Evolutionary conservation across 2,113 vertebrate genomes (phyloP).

Genomic region (Bothrops jararaca): DNA sequence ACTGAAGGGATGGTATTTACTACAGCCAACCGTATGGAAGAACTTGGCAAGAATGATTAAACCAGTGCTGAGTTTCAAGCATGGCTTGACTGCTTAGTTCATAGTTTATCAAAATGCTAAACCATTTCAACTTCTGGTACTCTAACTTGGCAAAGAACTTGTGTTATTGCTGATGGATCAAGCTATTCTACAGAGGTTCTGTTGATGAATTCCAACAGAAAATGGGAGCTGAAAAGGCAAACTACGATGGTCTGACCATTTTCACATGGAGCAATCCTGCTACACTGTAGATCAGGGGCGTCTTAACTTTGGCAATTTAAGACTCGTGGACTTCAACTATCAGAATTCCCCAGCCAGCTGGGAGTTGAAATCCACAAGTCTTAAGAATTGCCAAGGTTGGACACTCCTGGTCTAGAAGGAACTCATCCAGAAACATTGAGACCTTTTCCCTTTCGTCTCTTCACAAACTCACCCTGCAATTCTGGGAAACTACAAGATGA

Average conservation of each 20-base stretch:
- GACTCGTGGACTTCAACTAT: neutral
- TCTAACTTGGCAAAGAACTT: neutral
- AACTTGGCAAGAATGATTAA: neutral
- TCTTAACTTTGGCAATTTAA: neutral
- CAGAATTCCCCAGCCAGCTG: neutral
- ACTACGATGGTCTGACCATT: slow-evolving; percentile 25
- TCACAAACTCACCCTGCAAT: neutral
- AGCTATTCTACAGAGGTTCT: slow-evolving; percentile 44
- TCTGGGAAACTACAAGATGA: slow-evolving; percentile 2
- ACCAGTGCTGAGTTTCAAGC: neutral
- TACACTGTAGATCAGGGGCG: neutral
- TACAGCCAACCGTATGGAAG: neutral
- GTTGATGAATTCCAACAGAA: slow-evolving; percentile 32
- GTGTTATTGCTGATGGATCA: slow-evolving; percentile 1
- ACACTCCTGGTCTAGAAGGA: neutral
- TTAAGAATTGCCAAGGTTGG: neutral
- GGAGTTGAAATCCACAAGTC: neutral
- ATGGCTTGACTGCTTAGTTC: neutral
- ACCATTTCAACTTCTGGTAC: slow-evolving; percentile 7
- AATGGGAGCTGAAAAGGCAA: slow-evolving; percentile 19
- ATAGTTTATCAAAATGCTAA: neutral
- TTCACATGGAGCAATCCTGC: slow-evolving; percentile 11
- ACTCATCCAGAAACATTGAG: neutral
- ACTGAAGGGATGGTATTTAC: rapidly evolving
- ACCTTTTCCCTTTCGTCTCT: neutral